phyloP scores from a whole-genome alignment of 1,140 invertebrate genomes.

The Drosophila ananassae region DNA sequence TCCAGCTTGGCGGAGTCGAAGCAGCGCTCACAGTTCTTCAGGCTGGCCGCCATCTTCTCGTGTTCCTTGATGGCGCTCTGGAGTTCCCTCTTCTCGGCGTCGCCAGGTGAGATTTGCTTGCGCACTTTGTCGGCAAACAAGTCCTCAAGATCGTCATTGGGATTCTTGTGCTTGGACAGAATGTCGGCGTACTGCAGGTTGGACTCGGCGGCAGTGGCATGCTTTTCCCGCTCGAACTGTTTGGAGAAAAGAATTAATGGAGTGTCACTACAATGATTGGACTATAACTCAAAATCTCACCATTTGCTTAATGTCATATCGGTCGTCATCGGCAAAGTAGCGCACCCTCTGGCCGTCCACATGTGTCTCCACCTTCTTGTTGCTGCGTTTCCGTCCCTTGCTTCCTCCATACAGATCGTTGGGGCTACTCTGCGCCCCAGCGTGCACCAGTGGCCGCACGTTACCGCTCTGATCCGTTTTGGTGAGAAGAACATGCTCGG shows the following conservation, averaged over 20 bases:
- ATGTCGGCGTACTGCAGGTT: constrained; percentile 92
- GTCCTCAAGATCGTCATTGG: constrained; percentile 93
- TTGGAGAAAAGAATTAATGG: not conserved
- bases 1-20: constrained; percentile 91
- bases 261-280: not conserved
- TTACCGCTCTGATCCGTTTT: constrained; percentile 89
- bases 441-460: constrained; percentile 85
- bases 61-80: constrained; percentile 91
- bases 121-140: constrained; percentile 88
- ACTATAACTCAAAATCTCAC: constrained; percentile 83
- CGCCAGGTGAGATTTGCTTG: constrained; percentile 87
- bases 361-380: constrained; percentile 90
- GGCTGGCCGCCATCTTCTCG: constrained; percentile 84
- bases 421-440: constrained; percentile 35
- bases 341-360: constrained; percentile 89
- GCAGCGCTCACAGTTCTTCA: constrained; percentile 93
- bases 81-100: constrained; percentile 86
- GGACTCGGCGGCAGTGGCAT: constrained; percentile 91
- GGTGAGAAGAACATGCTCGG: constrained; percentile 88
- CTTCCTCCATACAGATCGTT: constrained; percentile 68
- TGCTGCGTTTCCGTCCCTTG: constrained; percentile 84
- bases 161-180: constrained; percentile 88
- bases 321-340: constrained; percentile 96
- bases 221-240: constrained; percentile 95
- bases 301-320: constrained; percentile 93